Evolutionary conservation across 2,797 vertebrate species (phyloP), one percentile per base, ranked within the genome.

Genomic region (Gephyroberyx darwinii): DNA sequence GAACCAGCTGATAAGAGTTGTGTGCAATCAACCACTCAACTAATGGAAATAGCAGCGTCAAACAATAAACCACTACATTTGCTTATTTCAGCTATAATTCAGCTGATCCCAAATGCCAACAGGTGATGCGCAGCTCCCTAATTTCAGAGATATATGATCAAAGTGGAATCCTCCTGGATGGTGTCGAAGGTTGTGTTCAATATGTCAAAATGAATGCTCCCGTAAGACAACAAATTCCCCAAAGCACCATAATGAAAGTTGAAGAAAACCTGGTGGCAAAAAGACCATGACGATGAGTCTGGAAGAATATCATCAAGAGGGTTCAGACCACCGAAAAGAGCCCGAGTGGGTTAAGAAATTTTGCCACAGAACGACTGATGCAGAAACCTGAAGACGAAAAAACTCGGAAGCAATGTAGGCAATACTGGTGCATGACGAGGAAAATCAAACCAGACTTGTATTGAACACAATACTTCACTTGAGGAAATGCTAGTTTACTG

Each of bases 231-330:
- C 16, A 75, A 71, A 54, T 0, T 53, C 33, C 17, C 65, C 64
- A 59, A 20, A 60, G 58, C 22, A 68, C 53, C 37, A 63, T n/a
- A 62, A 75, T 54, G 66, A 50, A 53, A 70, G 65, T 6, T 57
- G 37, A 43, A 55, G 68, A 74, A 80, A 58, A 73, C 26, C 37
- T 48, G 47, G 16, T 30, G 35, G 7, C 1, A n/a, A 30, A 61
- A 35, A 37, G 19, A 31, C 19, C 61, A 8, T 8, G 60, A 50
- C 0, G 57, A 52, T 12, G 64, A 78, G 30, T 66, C 77, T 66
- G 84, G 71, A 67, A 71, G 47, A 68, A 53, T 6, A 52, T 10
- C 53, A 75, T 57, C 37, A 67, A 72, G 52, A 71, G 41, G 54
- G 54, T 2, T 60, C 2, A 57, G 52, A 68, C 35, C 56, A 80